Conservation (phyloP, 2,888 invertebrate genomes). For the Melanargia galathea region DNA sequence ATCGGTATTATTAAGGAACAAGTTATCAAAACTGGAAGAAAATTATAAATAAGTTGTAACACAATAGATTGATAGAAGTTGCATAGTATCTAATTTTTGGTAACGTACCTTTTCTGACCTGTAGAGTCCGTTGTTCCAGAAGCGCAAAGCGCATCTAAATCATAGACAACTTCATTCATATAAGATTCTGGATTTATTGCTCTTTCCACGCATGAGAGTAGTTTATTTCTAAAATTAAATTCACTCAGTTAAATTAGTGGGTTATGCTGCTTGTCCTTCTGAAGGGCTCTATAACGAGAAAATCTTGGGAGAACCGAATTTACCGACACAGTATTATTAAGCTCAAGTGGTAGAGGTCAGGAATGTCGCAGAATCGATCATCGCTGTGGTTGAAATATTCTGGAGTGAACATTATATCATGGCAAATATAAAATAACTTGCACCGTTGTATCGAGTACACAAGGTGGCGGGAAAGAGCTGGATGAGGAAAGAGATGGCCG, state of each 20-base stretch:
- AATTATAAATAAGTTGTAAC: background rate
- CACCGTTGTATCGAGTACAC: too few relatives aligned
- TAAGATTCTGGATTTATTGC: constrained; percentile 83
- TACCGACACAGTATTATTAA: background rate
- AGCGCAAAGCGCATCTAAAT: constrained; percentile 81
- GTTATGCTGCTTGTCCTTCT: background rate
- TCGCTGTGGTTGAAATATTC: background rate
- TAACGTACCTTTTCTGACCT: constrained; percentile 60
- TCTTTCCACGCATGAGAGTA: constrained; percentile 85
- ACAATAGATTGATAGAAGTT: background rate
- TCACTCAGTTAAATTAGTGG: too few relatives aligned
- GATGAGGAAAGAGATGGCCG: too few relatives aligned
- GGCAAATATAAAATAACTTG: too few relatives aligned
- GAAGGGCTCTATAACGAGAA: background rate
- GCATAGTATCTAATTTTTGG: background rate
- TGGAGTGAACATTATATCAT: background rate
- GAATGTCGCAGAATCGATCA: background rate
- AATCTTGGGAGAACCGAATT: background rate
- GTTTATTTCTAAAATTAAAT: constrained; percentile 69
- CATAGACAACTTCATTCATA: constrained; percentile 86
- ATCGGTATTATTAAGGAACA: constrained; percentile 74
- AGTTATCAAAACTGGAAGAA: constrained; percentile 53
- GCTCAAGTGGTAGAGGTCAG: background rate
- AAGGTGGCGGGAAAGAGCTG: too few relatives aligned
- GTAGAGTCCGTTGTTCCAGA: constrained; percentile 46